phyloP scores from a whole-genome alignment of 2,888 invertebrate species.

The Meiosimyza decipiens region DNA sequence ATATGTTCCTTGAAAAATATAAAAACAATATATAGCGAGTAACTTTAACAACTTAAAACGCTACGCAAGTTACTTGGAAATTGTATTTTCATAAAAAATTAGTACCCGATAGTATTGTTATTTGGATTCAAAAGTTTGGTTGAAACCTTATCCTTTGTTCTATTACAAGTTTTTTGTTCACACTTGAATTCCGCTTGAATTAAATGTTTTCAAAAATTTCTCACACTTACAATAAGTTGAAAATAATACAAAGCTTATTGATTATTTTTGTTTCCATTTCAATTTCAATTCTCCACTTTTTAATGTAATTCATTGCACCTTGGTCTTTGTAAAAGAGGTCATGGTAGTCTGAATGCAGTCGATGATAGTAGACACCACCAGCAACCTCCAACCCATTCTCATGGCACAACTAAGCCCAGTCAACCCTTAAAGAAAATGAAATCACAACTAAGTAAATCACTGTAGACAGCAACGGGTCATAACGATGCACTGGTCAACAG shows the following conservation, averaged over 20 bases:
- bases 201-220: no score
- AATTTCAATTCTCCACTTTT: conserved; percentile 51
- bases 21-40: no score
- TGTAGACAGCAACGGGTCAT: conserved; percentile 49
- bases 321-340: conserved; percentile 58
- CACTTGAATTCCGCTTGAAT: no score
- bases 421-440: conserved; percentile 26
- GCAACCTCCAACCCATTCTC: background rate
- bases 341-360: conserved; percentile 59
- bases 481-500: conserved; percentile 51
- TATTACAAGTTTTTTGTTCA: no score
- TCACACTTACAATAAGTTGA: background rate
- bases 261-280: conserved; percentile 25
- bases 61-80: no score
- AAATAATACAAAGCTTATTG: conserved; percentile 34
- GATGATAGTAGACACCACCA: conserved; percentile 16
- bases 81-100: no score
- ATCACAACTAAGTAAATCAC: conserved; percentile 35
- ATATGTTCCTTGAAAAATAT: no score
- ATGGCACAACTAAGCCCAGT: background rate
- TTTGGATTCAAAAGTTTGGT: no score
- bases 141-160: no score
- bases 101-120: no score
- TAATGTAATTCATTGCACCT: conserved; percentile 49
- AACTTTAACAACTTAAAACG: no score